Base-by-base conservation (phyloP, 2,888 invertebrate species). In the Thymelicus acteon region DNA sequence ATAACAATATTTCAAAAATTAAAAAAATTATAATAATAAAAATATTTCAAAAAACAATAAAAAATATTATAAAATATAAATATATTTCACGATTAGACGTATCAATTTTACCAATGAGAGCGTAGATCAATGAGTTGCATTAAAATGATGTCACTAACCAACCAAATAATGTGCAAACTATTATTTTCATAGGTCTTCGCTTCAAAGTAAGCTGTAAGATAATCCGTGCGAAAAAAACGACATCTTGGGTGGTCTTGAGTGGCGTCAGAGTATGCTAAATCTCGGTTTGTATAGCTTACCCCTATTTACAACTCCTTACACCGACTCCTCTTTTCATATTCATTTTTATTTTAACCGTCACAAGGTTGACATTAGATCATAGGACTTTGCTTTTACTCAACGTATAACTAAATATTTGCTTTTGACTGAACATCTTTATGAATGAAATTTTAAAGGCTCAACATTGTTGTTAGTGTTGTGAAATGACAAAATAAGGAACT, bases 201-300 rank as follows among this genome's bases (percentile, higher is more conserved):
- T 80, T 84, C 80, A 85, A 89, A 87, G 85, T 83, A 90, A 87
- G 86, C 86, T 85, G 75, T 80, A 80, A 82, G 81, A 82, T 85
- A 85, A 87, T 87, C 82, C 78, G 76, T 77, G 81, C 84, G 86
- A 90, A 90, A 91, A 57, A 91, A 89, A 87, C 31, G 76, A 62
- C 90, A 47, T 72, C 90, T 85, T 93, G 93, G 92, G 93, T 93
- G 93, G 93, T 85, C 92, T 81, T 77, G 83, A 87, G 90, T 92
- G 92, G 92, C 92, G 92, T 92, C 87, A 88, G 82, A 79, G 82
- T 82, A 82, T 85, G 86, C 87, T 83, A 88, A 88, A 87, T 86
- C 86, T 82, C 75, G 80, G 82, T 82, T 84, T 89, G 85, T 88
- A 83, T 88, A 81, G 82, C 84, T 83, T 83, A 84, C 76, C 80